Evolutionary conservation across 2,888 invertebrate genomes (phyloP).

Genomic region (Chymomyza fuscimana): DNA sequence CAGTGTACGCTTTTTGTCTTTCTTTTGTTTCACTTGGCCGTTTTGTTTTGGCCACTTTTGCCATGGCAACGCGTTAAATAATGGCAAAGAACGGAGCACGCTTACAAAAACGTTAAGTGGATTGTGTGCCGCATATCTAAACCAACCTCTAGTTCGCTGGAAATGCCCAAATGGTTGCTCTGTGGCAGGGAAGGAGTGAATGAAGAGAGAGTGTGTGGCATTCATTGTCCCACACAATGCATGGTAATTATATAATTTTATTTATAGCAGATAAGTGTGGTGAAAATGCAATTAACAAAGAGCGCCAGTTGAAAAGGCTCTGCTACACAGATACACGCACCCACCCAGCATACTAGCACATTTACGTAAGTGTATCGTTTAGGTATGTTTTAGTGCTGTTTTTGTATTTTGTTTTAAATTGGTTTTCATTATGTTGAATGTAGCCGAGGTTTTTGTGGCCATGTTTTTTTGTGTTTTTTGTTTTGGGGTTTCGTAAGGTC

Average conservation of each 20-base stretch:
- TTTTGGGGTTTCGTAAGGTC: background rate
- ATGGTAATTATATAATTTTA: slow-evolving; percentile 74
- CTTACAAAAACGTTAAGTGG: slow-evolving; percentile 61
- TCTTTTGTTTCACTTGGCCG: slow-evolving; percentile 11
- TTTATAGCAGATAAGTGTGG: slow-evolving; percentile 73
- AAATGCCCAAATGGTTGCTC: background rate
- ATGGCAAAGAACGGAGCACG: slow-evolving; percentile 50
- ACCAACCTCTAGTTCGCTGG: background rate
- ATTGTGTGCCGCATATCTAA: slow-evolving; percentile 36
- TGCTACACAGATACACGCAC: background rate
- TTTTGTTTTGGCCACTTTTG: slow-evolving; percentile 69
- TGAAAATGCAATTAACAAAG: slow-evolving; percentile 68
- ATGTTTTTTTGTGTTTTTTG: background rate
- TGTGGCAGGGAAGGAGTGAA: background rate
- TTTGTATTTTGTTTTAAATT: slow-evolving; percentile 20
- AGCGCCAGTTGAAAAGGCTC: background rate
- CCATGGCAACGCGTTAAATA: slow-evolving; percentile 72
- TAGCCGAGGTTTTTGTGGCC: background rate
- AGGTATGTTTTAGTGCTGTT: background rate
- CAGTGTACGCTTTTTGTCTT: slow-evolving; percentile 43
- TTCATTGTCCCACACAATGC: slow-evolving; percentile 55
- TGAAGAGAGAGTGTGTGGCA: background rate
- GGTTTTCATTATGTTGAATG: slow-evolving; percentile 8
- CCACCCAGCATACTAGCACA: background rate
- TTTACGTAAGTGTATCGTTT: background rate